Conservation (phyloP, 2,888 invertebrate species). For the Sepiola atlantica region DNA sequence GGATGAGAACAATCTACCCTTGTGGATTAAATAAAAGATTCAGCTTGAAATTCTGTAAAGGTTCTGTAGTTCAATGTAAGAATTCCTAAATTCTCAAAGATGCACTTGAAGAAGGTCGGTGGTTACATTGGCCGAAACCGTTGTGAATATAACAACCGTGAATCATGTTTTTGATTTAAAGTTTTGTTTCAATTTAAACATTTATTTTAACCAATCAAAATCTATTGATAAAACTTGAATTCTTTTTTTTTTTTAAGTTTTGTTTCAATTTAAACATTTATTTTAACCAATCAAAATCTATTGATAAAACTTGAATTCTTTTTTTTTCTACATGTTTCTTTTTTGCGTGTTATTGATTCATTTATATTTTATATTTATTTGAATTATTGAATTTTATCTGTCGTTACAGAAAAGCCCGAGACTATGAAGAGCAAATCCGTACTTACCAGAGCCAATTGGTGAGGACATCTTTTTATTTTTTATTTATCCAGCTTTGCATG, state of each 20-base stretch:
- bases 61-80: too few species aligned
- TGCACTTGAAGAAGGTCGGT: too few species aligned
- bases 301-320: background rate
- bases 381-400: conserved; percentile 47
- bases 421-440: conserved; percentile 63
- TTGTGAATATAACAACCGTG: too few species aligned
- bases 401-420: conserved; percentile 59
- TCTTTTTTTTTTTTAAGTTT: background rate
- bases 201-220: too few species aligned
- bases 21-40: too few species aligned
- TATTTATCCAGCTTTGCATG: background rate
- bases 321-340: background rate
- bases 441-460: conserved; percentile 46
- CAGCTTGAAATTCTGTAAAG: too few species aligned
- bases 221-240: background rate
- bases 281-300: background rate
- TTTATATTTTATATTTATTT: background rate
- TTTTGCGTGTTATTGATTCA: background rate
- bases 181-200: too few species aligned
- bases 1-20: too few species aligned
- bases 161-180: too few species aligned
- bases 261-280: too few species aligned
- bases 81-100: too few species aligned
- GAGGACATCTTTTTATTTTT: background rate
- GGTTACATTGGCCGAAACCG: too few species aligned